Evolutionary conservation across 1,140 invertebrate genomes (phyloP).

Genomic region (Bombus superbus): DNA sequence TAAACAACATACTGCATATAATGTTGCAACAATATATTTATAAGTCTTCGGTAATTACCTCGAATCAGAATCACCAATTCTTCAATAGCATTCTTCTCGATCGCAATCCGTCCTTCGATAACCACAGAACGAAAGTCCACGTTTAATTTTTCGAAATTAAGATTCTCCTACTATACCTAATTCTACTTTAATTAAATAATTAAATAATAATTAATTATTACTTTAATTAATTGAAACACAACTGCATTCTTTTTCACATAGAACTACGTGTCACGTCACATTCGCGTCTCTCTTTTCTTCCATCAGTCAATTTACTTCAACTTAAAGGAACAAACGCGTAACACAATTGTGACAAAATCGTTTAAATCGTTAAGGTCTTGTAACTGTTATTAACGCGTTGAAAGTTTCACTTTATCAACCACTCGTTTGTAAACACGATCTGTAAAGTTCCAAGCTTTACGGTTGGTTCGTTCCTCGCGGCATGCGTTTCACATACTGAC

Average conservation of each 20-base stretch:
- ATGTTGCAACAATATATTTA: neutral
- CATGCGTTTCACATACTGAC: slow-evolving; percentile 27
- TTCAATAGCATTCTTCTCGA: neutral
- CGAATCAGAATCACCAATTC: neutral
- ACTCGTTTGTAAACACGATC: neutral
- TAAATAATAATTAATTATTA: no score
- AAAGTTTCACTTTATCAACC: neutral
- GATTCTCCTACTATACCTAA: neutral
- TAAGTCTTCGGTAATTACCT: neutral
- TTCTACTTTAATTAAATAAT: no score
- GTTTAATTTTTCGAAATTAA: neutral
- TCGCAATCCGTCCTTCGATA: neutral
- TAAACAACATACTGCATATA: no score
- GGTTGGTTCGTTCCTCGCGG: neutral
- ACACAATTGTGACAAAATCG: neutral
- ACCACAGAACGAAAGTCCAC: neutral
- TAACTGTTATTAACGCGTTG: no score
- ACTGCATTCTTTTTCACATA: neutral
- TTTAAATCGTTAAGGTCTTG: no score
- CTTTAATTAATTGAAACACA: neutral
- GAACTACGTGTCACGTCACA: neutral
- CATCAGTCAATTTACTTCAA: neutral
- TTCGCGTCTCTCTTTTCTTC: neutral
- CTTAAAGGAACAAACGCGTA: neutral
- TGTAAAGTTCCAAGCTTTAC: neutral